Evolutionary conservation across 1,140 invertebrate species (phyloP).

Genomic region (Triops longicaudatus): DNA sequence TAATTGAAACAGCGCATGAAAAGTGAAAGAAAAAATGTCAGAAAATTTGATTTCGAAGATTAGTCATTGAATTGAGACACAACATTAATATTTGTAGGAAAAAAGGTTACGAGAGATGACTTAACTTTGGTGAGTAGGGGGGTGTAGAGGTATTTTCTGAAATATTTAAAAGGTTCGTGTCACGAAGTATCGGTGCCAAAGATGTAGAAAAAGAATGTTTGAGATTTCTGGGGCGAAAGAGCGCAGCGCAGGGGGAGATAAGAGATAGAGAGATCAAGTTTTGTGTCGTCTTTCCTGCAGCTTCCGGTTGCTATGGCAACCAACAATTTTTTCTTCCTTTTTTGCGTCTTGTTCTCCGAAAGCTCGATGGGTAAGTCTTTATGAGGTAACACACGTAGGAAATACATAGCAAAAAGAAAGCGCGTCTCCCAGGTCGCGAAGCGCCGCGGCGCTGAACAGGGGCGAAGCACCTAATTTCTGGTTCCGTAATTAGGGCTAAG

Average conservation of each 20-base stretch:
- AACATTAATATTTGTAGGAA: too few relatives aligned
- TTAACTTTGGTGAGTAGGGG: too few relatives aligned
- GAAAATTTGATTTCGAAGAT: too few relatives aligned
- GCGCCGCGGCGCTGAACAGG: background rate
- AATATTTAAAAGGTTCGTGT: too few relatives aligned
- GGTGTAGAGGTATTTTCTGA: too few relatives aligned
- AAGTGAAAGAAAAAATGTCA: too few relatives aligned
- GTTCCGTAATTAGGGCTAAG: constrained; percentile 2
- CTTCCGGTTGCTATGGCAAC: constrained; percentile 12
- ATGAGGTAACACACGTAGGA: background rate
- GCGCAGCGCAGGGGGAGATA: background rate
- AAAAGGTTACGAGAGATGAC: too few relatives aligned
- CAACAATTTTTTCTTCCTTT: background rate
- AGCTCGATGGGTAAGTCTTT: background rate
- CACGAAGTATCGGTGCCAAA: background rate
- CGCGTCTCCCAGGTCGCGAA: constrained; percentile 4
- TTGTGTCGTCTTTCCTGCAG: constrained; percentile 9
- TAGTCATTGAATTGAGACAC: too few relatives aligned
- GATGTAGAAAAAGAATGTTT: background rate
- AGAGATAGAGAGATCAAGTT: constrained; percentile 4
- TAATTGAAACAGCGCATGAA: too few relatives aligned
- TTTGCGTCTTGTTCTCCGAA: background rate
- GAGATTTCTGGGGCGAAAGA: background rate
- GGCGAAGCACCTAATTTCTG: background rate
- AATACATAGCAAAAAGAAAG: background rate